Conservation (phyloP, 2,113 vertebrate species). For the Cyanoliseus patagonus region DNA sequence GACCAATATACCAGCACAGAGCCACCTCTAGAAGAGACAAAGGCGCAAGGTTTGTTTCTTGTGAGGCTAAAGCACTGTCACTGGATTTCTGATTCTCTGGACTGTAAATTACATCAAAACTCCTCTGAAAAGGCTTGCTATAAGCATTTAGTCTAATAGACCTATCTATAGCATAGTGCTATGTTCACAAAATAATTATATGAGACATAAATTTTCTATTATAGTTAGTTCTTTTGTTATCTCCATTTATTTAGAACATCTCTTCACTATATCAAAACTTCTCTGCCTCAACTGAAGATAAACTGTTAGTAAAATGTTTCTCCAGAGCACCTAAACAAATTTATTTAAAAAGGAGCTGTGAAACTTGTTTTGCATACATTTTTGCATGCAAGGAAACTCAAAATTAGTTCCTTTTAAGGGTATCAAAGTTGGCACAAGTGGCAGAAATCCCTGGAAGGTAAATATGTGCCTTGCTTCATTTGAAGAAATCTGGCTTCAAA, state of each 20-base stretch:
- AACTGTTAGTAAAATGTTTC: background rate
- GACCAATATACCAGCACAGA: background rate
- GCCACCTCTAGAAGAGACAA: background rate
- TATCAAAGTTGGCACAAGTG: constrained; percentile 14
- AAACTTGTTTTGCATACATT: background rate
- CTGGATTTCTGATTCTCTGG: background rate
- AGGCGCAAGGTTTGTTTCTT: background rate
- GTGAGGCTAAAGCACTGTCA: background rate
- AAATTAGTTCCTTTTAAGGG: background rate
- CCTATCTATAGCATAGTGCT: background rate
- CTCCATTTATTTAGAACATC: background rate
- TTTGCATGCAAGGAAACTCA: background rate
- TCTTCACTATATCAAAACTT: background rate
- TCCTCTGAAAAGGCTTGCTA: background rate
- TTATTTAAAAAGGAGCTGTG: background rate
- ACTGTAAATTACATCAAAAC: background rate
- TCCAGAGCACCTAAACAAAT: background rate
- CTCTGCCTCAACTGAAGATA: accelerated
- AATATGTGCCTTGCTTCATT: constrained; percentile 6
- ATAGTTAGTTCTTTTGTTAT: background rate
- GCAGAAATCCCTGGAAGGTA: constrained; percentile 1
- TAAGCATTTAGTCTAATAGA: background rate
- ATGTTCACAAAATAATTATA: background rate
- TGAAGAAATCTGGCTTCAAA: constrained; percentile 43
- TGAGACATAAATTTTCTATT: background rate